Conservation (phyloP, 1,140 invertebrate genomes). For the Drosophila lacteicornis region DNA sequence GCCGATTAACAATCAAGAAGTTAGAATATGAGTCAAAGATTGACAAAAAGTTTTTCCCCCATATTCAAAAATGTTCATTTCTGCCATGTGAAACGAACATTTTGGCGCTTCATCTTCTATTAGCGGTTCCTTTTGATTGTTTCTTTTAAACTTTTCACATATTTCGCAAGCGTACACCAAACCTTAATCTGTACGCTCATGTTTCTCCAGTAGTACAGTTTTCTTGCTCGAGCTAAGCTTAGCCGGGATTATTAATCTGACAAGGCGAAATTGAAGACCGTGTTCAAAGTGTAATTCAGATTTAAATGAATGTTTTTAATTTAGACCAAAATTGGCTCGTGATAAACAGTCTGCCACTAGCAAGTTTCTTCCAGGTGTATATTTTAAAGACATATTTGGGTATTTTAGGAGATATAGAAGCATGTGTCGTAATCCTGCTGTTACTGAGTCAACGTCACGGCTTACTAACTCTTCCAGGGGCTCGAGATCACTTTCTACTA, state of each 20-base stretch:
- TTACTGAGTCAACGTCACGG: conserved; percentile 70
- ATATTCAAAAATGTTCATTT: no score
- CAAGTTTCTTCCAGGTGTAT: conserved; percentile 36
- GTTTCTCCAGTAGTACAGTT: no score
- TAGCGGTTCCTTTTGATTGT: no score
- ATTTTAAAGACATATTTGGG: conserved; percentile 70
- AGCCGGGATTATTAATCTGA: neutral
- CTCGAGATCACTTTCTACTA: conserved; percentile 70
- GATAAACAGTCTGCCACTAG: conserved; percentile 5
- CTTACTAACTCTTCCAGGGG: conserved; percentile 28
- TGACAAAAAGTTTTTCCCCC: no score
- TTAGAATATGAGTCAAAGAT: no score
- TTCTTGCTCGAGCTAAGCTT: no score
- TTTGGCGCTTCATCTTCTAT: no score
- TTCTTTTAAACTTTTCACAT: no score
- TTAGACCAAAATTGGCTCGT: conserved; percentile 3
- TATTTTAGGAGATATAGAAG: conserved; percentile 32
- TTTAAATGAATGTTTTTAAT: neutral
- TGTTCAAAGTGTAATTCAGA: neutral
- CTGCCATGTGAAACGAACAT: no score
- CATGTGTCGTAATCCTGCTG: conserved; percentile 80
- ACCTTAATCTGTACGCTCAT: no score
- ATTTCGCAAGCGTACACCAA: no score
- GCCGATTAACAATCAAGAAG: no score
- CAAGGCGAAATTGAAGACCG: neutral